phyloP scores from a whole-genome alignment of 2,888 invertebrate species.

The Synergus japonicus region DNA sequence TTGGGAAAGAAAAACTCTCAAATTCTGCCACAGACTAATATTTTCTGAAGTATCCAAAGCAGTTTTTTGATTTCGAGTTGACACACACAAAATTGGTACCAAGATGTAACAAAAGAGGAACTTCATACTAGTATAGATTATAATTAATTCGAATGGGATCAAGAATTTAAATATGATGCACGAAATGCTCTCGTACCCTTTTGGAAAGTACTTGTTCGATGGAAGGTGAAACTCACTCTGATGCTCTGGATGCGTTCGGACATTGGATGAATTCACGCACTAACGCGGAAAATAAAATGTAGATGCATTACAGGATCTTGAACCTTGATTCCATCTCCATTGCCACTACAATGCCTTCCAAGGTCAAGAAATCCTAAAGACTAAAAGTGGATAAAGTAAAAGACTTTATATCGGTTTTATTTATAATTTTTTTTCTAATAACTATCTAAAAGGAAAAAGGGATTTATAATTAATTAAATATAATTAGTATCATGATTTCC shows the following conservation, averaged over 20 bases:
- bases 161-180: neutral
- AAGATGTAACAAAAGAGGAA: slow-evolving; percentile 20
- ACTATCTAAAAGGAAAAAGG: no score
- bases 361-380: slow-evolving; percentile 2
- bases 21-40: slow-evolving; percentile 51
- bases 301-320: slow-evolving; percentile 16
- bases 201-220: slow-evolving; percentile 10
- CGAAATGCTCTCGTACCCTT: neutral
- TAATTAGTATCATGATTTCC: no score
- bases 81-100: neutral
- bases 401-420: neutral
- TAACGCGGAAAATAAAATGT: slow-evolving; percentile 35
- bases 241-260: slow-evolving; percentile 16
- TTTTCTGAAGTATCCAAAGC: slow-evolving; percentile 59
- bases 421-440: no score
- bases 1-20: slow-evolving; percentile 54
- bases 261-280: slow-evolving; percentile 2
- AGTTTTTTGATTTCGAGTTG: slow-evolving; percentile 55
- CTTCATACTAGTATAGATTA: neutral
- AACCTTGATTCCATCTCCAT: slow-evolving; percentile 20
- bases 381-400: neutral
- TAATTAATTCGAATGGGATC: neutral
- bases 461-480: no score
- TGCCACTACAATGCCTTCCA: slow-evolving; percentile 4
- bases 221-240: slow-evolving; percentile 19